phyloP scores from a whole-genome alignment of 2,888 invertebrate species.

The Hypomecis punctinalis region DNA sequence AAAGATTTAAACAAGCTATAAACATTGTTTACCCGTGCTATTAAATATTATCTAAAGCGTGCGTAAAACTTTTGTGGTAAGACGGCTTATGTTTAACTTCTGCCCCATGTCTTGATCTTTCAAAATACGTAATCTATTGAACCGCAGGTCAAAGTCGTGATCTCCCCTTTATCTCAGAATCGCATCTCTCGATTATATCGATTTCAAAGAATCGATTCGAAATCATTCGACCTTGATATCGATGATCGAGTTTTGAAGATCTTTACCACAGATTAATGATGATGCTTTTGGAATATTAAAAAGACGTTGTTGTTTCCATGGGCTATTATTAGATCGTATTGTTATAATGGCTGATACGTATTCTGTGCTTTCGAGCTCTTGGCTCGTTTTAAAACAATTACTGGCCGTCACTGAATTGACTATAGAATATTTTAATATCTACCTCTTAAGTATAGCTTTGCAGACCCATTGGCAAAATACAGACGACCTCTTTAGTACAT shows the following conservation, averaged over 20 bases:
- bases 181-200: slow-evolving; percentile 68
- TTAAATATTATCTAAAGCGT: too few relatives aligned
- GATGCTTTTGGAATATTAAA: slow-evolving; percentile 49
- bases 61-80: too few relatives aligned
- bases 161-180: slow-evolving; percentile 53
- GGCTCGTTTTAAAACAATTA: too few relatives aligned
- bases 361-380: too few relatives aligned
- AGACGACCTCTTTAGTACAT: too few relatives aligned
- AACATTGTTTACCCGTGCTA: too few relatives aligned
- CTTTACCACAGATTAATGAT: slow-evolving; percentile 59
- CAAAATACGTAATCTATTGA: slow-evolving; percentile 64
- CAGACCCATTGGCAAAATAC: too few relatives aligned
- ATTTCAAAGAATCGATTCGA: slow-evolving; percentile 68
- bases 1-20: too few relatives aligned
- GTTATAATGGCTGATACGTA: too few relatives aligned
- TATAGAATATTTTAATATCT: too few relatives aligned
- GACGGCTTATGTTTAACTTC: neutral
- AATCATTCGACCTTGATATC: slow-evolving; percentile 65
- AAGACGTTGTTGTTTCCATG: slow-evolving; percentile 29
- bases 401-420: too few relatives aligned
- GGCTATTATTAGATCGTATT: neutral
- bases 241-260: slow-evolving; percentile 61
- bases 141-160: slow-evolving; percentile 68
- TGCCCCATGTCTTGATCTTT: neutral
- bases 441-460: too few relatives aligned